Conservation (phyloP, 2,797 vertebrate species). For the Sylvilagus floridanus region DNA sequence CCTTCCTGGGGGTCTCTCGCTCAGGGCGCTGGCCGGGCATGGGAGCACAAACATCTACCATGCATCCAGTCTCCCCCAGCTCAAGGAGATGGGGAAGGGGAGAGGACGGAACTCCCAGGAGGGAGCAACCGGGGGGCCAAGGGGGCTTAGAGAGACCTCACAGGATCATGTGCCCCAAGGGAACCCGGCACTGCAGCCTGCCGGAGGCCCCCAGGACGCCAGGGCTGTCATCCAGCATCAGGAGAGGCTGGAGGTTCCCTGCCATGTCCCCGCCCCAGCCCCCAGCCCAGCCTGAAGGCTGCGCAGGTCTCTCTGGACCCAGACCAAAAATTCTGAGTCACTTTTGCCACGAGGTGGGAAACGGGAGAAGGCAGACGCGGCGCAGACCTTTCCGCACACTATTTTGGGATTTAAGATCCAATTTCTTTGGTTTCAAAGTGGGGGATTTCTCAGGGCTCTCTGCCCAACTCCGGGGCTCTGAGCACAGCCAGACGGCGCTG, state of each 20-base stretch:
- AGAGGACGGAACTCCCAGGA: neutral
- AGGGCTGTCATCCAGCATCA: rapidly evolving
- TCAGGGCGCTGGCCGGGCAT: neutral
- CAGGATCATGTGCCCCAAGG: neutral
- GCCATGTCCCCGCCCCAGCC: neutral
- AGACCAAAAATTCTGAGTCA: conserved; percentile 90
- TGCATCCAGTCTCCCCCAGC: neutral
- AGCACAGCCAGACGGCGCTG: conserved; percentile 83
- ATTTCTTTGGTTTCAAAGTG: conserved; percentile 88
- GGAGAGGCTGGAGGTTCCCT: too few species aligned
- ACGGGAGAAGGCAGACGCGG: conserved; percentile 89
- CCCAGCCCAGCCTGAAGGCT: conserved; percentile 74
- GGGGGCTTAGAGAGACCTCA: neutral
- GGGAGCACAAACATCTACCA: rapidly evolving
- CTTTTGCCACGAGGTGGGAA: conserved; percentile 86
- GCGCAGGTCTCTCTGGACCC: conserved; percentile 85
- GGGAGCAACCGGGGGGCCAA: neutral
- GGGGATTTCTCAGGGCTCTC: conserved; percentile 83
- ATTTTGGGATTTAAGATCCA: conserved; percentile 90
- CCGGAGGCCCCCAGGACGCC: neutral
- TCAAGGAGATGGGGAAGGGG: neutral
- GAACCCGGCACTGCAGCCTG: rapidly evolving
- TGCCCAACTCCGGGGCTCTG: conserved; percentile 76
- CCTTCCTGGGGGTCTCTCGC: neutral
- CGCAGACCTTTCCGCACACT: conserved; percentile 90